Conservation (phyloP, 1,140 invertebrate genomes). For the Brachionus rubens region DNA sequence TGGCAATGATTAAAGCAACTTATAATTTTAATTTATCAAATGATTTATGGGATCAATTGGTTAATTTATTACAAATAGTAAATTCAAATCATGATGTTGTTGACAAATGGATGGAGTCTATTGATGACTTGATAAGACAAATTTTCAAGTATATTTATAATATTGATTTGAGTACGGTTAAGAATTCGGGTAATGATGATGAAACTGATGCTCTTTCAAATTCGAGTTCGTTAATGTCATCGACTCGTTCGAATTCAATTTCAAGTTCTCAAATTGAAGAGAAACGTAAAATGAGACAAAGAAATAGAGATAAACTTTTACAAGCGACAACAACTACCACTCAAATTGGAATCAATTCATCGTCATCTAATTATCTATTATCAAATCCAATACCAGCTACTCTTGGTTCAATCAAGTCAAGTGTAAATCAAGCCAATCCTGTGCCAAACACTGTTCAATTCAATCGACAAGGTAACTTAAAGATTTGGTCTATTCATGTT, state of each 20-base stretch:
- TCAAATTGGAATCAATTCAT: neutral
- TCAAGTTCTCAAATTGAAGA: neutral
- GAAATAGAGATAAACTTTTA: slow-evolving; percentile 12
- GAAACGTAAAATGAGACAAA: neutral
- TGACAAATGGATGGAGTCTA: slow-evolving; percentile 70
- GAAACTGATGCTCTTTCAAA: neutral
- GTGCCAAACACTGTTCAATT: neutral
- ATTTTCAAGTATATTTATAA: slow-evolving; percentile 34
- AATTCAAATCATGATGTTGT: slow-evolving; percentile 92
- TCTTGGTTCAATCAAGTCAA: neutral
- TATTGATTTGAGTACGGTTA: slow-evolving; percentile 26
- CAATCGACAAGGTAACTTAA: slow-evolving; percentile 1
- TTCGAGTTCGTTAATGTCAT: neutral
- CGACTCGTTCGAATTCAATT: neutral
- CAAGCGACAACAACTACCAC: neutral
- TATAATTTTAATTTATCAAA: slow-evolving; percentile 82
- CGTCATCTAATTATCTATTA: slow-evolving; percentile 1
- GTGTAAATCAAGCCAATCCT: neutral
- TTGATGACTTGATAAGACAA: slow-evolving; percentile 35
- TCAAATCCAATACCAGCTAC: neutral
- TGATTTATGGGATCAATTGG: slow-evolving; percentile 89
- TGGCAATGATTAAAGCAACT: slow-evolving; percentile 96
- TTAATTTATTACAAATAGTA: slow-evolving; percentile 77
- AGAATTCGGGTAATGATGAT: neutral
- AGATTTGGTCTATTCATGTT: no score